Base-by-base conservation (phyloP, 2,888 invertebrate species). In the Capitulum mitella region DNA sequence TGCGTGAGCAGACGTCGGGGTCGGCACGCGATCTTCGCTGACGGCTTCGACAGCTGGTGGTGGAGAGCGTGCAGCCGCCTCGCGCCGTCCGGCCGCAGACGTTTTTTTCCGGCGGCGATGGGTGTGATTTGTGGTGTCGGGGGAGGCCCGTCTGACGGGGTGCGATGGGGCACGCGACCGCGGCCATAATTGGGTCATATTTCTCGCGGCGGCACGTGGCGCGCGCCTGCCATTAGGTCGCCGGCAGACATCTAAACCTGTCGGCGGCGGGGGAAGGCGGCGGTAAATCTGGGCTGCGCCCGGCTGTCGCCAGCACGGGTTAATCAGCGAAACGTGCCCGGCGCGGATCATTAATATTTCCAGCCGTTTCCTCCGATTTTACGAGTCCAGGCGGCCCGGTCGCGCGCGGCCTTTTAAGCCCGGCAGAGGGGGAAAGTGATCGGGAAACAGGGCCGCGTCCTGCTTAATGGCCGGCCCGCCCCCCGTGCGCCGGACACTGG, bases 31-130 rank as follows among this genome's bases (percentile, higher is more conserved):
- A 26, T 10, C 40, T 16, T 26, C 26, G 34, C 12, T 40, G 40
- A 70, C 12, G 70, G 40, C 8, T 70, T 70, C 70, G 70, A 40
- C 70, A 70, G 70, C 70, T 70, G 70, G 70, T 40, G 70, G 40
- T 43, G 43, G 43, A 43, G 6, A 43, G 43, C 43, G 43, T 43
- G 43, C 43, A 5, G 6, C 43, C 43, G 43, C 5, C 6, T 43
- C 43, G 12, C n/a, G n/a, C n/a, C n/a, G 43, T 43, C 43, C 43
- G 5, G 6, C 43, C 43, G 29, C 64, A 64, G 64, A 64, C 64
- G 12, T 34, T 70, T 70, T 70, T 70, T 70, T 70, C 40, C 26
- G 16, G 40, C 40, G 5, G 40, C 29, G 37, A 16, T 22, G 70
- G 22, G 37, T 70, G 70, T 70, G 70, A 70, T 70, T 70, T 70